Evolutionary conservation across 2,113 vertebrate genomes (phyloP), one percentile per base, ranked within the genome.

Genomic region (Psettodes erumei): DNA sequence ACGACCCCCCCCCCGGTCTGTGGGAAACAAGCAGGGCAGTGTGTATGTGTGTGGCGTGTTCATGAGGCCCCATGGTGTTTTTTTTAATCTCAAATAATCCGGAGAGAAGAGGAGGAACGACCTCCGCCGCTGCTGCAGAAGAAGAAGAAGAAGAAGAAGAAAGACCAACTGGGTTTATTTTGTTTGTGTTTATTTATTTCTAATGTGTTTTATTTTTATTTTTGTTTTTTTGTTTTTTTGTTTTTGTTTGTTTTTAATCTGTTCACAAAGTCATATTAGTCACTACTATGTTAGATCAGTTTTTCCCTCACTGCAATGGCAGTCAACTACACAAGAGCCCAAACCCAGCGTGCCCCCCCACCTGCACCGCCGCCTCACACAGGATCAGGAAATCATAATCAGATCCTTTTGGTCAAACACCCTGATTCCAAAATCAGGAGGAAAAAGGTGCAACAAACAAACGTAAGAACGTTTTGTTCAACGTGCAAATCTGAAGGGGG

Each of bases 201-300:
- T 95, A 95, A 90, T 92, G 87, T 84, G 70, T 90, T 90, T 93
- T 88, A 86, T 89, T 88, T 83, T 75, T 77, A 33, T 65, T 42
- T 59, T 82, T 9, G 5, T 47, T 62, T 65, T 63, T 84, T 81
- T 64, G 47, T 71, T 63, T 6, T 18, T 65, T 75, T 86, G 83
- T 81, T 87, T 86, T 73, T 61, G 90, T 91, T 88, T 93, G 90
- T 85, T 81, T 87, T 86, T 73, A 61, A 91, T 91, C 89, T 93
- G 90, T 94, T 90, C 91, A 94, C 93, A 92, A 89, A 93, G 91
- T 94, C 93, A 93, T 95, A 94, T 95, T 94, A 95, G 91, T 94
- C 92, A 94, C 94, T 94, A 94, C 94, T 92, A 94, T 93, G 92
- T 95, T 95, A 94, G 92, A 89, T 94, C 89, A 93, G 85, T 87